phyloP scores from a whole-genome alignment of 2,113 vertebrate species.

The Rhinopithecus roxellana region DNA sequence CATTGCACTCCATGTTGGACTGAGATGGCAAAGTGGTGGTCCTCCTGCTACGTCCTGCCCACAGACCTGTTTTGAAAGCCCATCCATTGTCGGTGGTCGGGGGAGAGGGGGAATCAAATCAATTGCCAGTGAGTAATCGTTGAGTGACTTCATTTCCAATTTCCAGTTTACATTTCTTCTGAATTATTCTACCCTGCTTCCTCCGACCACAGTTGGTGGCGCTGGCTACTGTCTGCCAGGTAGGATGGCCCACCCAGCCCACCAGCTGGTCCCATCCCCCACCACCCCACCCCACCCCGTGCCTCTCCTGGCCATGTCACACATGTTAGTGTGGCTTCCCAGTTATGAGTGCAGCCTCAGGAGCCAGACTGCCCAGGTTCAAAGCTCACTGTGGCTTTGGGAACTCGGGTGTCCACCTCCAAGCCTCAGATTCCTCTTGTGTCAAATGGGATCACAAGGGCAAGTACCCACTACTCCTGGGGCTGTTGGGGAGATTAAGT shows the following conservation, averaged over 20 bases:
- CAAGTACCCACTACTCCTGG: background rate
- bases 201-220: too few relatives aligned
- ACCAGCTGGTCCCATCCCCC: background rate
- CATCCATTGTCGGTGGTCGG: too few relatives aligned
- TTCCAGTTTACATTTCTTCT: background rate
- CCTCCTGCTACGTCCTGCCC: background rate
- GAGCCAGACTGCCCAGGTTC: background rate
- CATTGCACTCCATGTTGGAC: background rate
- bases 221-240: background rate
- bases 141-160: background rate
- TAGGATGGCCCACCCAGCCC: background rate
- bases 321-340: background rate
- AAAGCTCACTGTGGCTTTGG: background rate
- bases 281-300: background rate
- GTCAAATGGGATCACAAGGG: background rate
- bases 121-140: background rate
- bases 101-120: fast-evolving
- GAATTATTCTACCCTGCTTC: background rate
- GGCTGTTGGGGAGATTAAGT: background rate
- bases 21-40: background rate
- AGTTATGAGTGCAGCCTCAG: background rate
- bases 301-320: background rate
- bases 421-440: background rate
- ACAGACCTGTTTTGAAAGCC: background rate
- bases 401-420: background rate